A percentile compares a stretch with the other conserved stretches of the same genome.
These are phyloP conservation scores for Leucophenga varia DNA, from an alignment of 1,140 invertebrate genomes.

Conservation along the genomic window DNA sequence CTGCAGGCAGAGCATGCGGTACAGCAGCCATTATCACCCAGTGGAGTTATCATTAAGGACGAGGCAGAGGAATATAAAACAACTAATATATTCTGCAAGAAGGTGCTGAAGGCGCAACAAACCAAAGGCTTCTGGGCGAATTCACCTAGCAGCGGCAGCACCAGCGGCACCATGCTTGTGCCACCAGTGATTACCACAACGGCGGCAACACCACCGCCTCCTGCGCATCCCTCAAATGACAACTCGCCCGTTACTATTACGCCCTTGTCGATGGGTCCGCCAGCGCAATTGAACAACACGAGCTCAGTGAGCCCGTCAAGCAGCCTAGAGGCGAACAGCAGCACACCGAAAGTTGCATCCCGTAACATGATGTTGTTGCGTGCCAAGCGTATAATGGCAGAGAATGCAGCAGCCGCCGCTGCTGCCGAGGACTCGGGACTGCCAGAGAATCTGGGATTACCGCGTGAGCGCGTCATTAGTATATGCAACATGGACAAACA, in stretches of 20 bases:
- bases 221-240: slow-evolving; percentile 7
- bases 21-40: slow-evolving; percentile 22
- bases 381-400: slow-evolving; percentile 30
- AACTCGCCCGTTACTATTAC: slow-evolving; percentile 9
- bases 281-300: slow-evolving; percentile 34
- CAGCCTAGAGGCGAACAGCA: slow-evolving; percentile 25
- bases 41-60: slow-evolving; percentile 39
- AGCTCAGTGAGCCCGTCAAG: slow-evolving; percentile 44
- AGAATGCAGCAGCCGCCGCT: slow-evolving; percentile 30
- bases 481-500: slow-evolving; percentile 75
- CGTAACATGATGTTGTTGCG: slow-evolving; percentile 41
- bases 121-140: slow-evolving; percentile 52
- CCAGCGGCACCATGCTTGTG: slow-evolving; percentile 24
- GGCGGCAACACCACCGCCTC: slow-evolving; percentile 37
- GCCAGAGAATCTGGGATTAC: slow-evolving; percentile 48
- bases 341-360: slow-evolving; percentile 38
- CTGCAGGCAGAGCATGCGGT: slow-evolving; percentile 7
- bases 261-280: slow-evolving; percentile 41
- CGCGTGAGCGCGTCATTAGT: slow-evolving; percentile 66
- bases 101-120: slow-evolving; percentile 53
- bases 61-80: slow-evolving; percentile 48
- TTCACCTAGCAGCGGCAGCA: slow-evolving; percentile 33
- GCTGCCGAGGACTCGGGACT: slow-evolving; percentile 36
- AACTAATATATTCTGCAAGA: slow-evolving; percentile 50
- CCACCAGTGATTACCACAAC: slow-evolving; percentile 40